Percentiles rank a stretch among this genome's conserved stretches.
These are phyloP conservation scores for Pseudorasbora parva DNA, from an alignment of 2,113 vertebrate species.

Conservation along the genomic window DNA sequence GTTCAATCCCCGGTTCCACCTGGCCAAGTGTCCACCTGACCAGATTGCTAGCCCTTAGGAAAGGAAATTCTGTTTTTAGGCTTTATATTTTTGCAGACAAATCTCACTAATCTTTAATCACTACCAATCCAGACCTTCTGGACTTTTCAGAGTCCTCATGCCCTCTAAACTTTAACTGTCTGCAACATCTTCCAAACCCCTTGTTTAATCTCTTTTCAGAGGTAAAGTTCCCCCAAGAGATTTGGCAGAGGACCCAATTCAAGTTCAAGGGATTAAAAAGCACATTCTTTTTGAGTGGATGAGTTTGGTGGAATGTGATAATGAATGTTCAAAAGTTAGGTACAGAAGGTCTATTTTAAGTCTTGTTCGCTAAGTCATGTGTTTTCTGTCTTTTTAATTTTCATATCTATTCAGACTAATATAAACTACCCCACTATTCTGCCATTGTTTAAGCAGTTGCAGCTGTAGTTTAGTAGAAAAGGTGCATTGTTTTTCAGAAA, in stretches of 20 bases:
- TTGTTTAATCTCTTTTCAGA: conserved; percentile 5
- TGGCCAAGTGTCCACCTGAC: no score
- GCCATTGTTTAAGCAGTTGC: conserved; percentile 63
- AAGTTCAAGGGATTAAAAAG: conserved; percentile 2
- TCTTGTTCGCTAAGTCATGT: conserved; percentile 53
- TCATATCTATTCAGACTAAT: conserved; percentile 60
- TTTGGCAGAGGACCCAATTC: conserved; percentile 8
- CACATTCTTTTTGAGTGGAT: conserved; percentile 31
- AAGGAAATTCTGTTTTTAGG: conserved; percentile 36
- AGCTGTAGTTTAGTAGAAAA: conserved; percentile 64
- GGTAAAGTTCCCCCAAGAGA: conserved; percentile 28
- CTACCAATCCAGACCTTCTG: neutral
- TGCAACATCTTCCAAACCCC: conserved; percentile 15
- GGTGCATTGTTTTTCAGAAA: conserved; percentile 68
- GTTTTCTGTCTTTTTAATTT: conserved; percentile 61
- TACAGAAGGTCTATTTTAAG: conserved; percentile 3
- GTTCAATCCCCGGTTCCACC: no score
- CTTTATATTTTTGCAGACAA: conserved; percentile 44
- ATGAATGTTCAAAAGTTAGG: conserved; percentile 14
- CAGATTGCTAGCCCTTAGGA: no score
- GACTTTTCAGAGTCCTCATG: neutral
- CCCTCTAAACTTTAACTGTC: conserved; percentile 10
- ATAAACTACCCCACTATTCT: conserved; percentile 55
- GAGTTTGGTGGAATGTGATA: conserved; percentile 17
- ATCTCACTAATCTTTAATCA: conserved; percentile 3